phyloP scores from a whole-genome alignment of 2,113 vertebrate genomes.

The Dinomys branickii region DNA sequence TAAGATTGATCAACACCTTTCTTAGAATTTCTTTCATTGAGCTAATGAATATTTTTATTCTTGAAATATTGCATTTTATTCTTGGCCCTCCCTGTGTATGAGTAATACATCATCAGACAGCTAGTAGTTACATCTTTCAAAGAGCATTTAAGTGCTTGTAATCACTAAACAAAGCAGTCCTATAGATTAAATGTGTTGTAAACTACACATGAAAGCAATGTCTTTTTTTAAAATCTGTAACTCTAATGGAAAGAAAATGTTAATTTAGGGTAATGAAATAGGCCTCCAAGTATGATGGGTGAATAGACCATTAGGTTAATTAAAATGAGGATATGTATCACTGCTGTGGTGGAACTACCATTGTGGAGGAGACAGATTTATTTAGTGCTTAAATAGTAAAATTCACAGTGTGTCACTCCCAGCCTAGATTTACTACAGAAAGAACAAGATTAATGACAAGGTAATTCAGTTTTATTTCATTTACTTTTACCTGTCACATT shows the following conservation, averaged over 20 bases:
- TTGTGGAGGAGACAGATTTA: constrained; percentile 74
- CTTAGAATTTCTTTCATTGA: constrained; percentile 54
- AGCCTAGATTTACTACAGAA: constrained; percentile 63
- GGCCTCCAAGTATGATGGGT: constrained; percentile 69
- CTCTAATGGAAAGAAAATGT: constrained; percentile 81
- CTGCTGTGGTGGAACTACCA: constrained; percentile 66
- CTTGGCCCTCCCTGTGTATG: background rate
- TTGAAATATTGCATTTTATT: constrained; percentile 68
- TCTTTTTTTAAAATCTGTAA: constrained; percentile 79
- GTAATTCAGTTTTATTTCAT: constrained; percentile 74
- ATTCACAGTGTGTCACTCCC: constrained; percentile 75
- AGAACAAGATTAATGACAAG: constrained; percentile 62
- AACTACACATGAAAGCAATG: constrained; percentile 62
- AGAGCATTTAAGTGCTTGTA: constrained; percentile 74
- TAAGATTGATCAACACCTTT: constrained; percentile 38
- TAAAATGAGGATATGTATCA: constrained; percentile 72
- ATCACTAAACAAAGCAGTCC: constrained; percentile 61
- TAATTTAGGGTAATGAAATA: constrained; percentile 81
- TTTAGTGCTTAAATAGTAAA: constrained; percentile 78
- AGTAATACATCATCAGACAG: constrained; percentile 28
- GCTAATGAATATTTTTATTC: constrained; percentile 63
- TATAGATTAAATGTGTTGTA: constrained; percentile 77
- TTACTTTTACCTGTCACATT: constrained; percentile 74
- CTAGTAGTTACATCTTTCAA: constrained; percentile 63
- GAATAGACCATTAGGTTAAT: constrained; percentile 83